These are phyloP conservation scores for Microtus oregoni DNA, from an alignment of 2,113 vertebrate genomes.

Conservation along the genomic window DNA sequence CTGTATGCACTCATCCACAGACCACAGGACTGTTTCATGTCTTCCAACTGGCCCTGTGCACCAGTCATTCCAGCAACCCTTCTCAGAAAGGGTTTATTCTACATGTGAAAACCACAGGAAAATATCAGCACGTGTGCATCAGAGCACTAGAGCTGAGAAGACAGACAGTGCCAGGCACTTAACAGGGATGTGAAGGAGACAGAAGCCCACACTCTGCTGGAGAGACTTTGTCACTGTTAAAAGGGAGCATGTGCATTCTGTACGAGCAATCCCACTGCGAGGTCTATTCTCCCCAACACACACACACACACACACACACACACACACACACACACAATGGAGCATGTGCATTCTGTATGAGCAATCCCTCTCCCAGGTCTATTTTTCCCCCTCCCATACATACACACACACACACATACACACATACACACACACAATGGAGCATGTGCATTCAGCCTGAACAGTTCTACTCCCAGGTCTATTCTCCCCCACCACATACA, in stretches of 20 bases:
- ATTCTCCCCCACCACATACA: fast-evolving
- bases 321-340: neutral
- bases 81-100: neutral
- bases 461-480: too few relatives aligned
- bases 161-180: neutral
- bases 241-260: neutral
- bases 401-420: too few relatives aligned
- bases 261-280: neutral
- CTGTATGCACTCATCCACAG: neutral
- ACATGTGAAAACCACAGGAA: too few relatives aligned
- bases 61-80: neutral
- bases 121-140: neutral
- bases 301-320: too few relatives aligned
- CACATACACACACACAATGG: too few relatives aligned
- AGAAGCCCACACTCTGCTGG: neutral
- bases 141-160: neutral
- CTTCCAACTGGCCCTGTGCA: neutral
- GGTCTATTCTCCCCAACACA: too few relatives aligned
- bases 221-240: neutral
- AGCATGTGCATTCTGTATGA: neutral
- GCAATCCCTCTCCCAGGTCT: neutral
- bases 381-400: too few relatives aligned
- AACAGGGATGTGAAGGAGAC: neutral
- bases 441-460: too few relatives aligned
- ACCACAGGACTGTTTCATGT: neutral